These are phyloP conservation scores for Aspidoscelis tigris DNA, from an alignment of 2,113 vertebrate genomes.

Conservation along the genomic window DNA sequence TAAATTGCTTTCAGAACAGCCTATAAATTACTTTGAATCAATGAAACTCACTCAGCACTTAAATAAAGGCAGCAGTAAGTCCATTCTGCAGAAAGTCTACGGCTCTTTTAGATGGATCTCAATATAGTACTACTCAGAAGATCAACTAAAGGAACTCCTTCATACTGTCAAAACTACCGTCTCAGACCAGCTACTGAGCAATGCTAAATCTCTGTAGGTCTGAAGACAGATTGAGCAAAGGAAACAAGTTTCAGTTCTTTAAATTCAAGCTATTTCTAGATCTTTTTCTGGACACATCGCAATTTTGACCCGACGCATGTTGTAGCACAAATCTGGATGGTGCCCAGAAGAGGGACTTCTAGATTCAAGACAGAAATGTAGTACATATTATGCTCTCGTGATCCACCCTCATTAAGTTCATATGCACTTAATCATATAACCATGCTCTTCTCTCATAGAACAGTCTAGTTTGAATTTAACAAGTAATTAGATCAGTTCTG, in stretches of 20 bases:
- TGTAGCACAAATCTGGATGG: background rate
- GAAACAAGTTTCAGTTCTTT: background rate
- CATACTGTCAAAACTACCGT: slow-evolving; percentile 33
- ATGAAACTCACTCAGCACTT: slow-evolving; percentile 12
- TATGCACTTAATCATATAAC: slow-evolving; percentile 31
- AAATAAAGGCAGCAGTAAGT: slow-evolving; percentile 1
- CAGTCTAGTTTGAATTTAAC: background rate
- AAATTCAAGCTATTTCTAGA: background rate
- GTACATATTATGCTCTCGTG: background rate
- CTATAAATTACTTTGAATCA: background rate
- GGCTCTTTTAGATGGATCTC: background rate
- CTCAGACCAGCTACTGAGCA: slow-evolving; percentile 28
- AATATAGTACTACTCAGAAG: background rate
- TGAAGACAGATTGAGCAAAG: background rate
- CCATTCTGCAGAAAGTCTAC: background rate
- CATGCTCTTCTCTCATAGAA: slow-evolving; percentile 49
- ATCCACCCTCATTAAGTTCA: background rate
- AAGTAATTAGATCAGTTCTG: slow-evolving; percentile 37
- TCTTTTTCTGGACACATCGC: no score
- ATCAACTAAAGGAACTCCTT: slow-evolving; percentile 22
- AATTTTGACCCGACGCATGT: background rate
- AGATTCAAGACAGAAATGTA: background rate
- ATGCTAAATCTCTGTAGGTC: background rate
- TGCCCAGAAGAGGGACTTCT: background rate
- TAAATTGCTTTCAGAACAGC: background rate